Base-by-base conservation (phyloP, 1,140 invertebrate genomes). In the Ooceraea biroi region DNA sequence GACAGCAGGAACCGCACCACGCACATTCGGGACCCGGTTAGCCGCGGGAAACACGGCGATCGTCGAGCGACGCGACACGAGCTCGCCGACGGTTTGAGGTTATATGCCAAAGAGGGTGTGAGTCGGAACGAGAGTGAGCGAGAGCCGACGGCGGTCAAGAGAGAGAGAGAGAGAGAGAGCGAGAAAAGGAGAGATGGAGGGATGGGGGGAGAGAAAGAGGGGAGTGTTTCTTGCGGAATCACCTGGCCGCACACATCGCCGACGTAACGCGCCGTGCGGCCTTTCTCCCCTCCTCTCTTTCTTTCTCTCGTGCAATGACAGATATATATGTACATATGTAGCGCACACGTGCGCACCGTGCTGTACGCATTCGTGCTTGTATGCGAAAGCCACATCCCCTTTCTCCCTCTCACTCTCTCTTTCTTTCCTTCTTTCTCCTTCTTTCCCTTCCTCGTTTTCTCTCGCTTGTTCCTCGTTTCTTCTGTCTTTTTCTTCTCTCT, bases 31-130 rank as follows among this genome's bases (percentile, higher is more conserved):
- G 50, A 66, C 36, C 44, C 25, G 25, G 57, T 57, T 50, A 65
- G 36, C 25, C 52, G 50, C 12, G 55, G 36, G 65, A 61, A 80
- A 44, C 50, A 52, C 10, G 50, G 3, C 25, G 52, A 73, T 27
- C 48, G 60, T 66, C 83, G 41, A 44, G 1, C 30, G 48, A 25
- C 76, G 76, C 76, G 76, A 80, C 17, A 80, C 50, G 44, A 57
- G 48, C 76, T 58, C 50, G 76, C 63, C 50, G 76, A 80, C 76
- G 63, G 76, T 85, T 88, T 77, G 72, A 82, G 87, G 86, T 88
- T 88, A 88, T 87, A 74, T 73, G 65, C 63, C 76, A 41, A 22
- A 14, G 50, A 80, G 63, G 36, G 76, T 78, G 76, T 69, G 63
- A 69, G 76, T 80, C 65, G n/a, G 4, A 30, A n/a, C 48, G 12